phyloP scores from a whole-genome alignment of 2,888 invertebrate species.

The Phania funesta region DNA sequence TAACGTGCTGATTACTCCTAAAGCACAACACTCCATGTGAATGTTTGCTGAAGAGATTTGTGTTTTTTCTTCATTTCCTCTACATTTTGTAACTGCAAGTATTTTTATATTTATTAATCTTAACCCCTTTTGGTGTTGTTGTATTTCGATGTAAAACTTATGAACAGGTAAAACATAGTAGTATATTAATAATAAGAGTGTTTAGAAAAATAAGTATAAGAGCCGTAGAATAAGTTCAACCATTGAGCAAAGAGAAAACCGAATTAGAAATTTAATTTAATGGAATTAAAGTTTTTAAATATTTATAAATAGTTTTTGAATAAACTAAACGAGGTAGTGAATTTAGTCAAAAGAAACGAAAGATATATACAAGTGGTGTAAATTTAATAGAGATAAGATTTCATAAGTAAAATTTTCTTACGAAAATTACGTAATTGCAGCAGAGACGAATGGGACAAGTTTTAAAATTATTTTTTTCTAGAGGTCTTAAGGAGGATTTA shows the following conservation, averaged over 20 bases:
- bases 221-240: not conserved
- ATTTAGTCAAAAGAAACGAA: no score
- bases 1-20: slow-evolving; percentile 57
- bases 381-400: no score
- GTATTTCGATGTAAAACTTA: slow-evolving; percentile 7
- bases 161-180: not conserved
- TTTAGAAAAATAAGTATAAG: not conserved
- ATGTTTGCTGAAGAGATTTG: slow-evolving; percentile 37
- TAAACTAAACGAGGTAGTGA: no score
- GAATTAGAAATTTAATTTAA: not conserved
- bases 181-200: not conserved
- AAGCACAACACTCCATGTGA: slow-evolving; percentile 48
- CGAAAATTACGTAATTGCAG: no score
- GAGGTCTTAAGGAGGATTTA: no score
- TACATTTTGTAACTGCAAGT: not conserved
- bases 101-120: slow-evolving; percentile 28
- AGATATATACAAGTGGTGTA: no score
- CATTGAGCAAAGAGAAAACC: not conserved
- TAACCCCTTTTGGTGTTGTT: not conserved
- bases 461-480: no score
- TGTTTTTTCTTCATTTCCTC: not conserved
- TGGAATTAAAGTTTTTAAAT: slow-evolving; percentile 1
- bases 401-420: no score
- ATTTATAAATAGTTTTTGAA: slow-evolving; percentile 9
- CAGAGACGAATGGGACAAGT: no score